These are phyloP conservation scores for Lophotriccus pileatus DNA, from an alignment of 2,797 vertebrate genomes.

Conservation along the genomic window DNA sequence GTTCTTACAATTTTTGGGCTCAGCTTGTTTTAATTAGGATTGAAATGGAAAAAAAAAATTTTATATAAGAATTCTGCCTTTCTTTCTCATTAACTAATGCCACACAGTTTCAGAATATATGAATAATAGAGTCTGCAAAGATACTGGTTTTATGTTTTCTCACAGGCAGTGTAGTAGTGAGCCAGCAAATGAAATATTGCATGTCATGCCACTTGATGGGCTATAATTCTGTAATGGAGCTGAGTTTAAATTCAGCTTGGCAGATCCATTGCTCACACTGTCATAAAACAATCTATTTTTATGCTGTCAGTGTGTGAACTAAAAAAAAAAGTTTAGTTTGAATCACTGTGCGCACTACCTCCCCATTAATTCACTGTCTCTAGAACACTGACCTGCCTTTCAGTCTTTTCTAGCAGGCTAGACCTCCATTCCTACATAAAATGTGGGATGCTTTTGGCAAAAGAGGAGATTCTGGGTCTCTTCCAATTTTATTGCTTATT, in stretches of 20 bases:
- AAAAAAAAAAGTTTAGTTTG: slow-evolving; percentile 15
- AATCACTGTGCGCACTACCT: slow-evolving; percentile 24
- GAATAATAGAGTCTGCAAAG: slow-evolving; percentile 38
- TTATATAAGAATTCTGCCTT: slow-evolving; percentile 39
- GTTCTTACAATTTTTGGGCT: neutral
- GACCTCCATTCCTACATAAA: neutral
- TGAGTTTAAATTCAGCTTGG: slow-evolving; percentile 37
- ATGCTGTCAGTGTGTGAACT: slow-evolving; percentile 21
- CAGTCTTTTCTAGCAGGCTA: slow-evolving; percentile 18
- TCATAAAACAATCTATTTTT: slow-evolving; percentile 34
- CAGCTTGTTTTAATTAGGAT: slow-evolving; percentile 59
- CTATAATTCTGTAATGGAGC: slow-evolving; percentile 4
- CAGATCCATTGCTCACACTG: slow-evolving; percentile 19
- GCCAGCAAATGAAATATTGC: slow-evolving; percentile 58
- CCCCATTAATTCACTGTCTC: neutral
- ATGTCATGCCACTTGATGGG: slow-evolving; percentile 36
- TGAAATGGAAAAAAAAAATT: slow-evolving; percentile 24
- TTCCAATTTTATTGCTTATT: neutral
- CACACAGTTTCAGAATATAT: slow-evolving; percentile 8
- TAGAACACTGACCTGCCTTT: slow-evolving; percentile 41
- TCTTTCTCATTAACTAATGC: slow-evolving; percentile 50
- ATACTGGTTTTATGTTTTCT: slow-evolving; percentile 61
- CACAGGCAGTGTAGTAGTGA: slow-evolving; percentile 33
- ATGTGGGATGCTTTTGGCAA: neutral
- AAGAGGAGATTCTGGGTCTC: neutral